Conservation (phyloP, 2,888 invertebrate species). For the Tipula lateralis region DNA sequence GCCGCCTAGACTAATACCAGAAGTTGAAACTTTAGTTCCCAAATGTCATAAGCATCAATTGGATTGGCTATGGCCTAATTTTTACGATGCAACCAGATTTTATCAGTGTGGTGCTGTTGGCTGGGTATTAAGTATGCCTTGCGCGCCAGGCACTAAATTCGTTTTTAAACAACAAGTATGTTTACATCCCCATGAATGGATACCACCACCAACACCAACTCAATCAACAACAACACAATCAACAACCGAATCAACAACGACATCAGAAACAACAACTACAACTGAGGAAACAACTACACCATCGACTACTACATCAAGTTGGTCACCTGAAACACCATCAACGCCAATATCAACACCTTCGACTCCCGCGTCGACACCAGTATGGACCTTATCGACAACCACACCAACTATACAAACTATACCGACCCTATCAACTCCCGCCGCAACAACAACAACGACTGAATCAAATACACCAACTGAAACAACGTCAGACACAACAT, state of each 20-base stretch:
- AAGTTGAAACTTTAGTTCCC: neutral
- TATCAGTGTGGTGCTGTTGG: neutral
- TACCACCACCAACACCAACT: constrained; percentile 20
- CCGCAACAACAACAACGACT: neutral
- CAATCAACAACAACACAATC: constrained; percentile 32
- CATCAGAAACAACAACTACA: neutral
- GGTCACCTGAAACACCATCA: neutral
- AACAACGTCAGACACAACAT: neutral
- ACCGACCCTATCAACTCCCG: too few species aligned
- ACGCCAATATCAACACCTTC: neutral
- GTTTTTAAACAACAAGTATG: neutral
- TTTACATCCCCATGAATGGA: neutral
- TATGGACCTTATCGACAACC: too few species aligned
- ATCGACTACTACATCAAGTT: neutral
- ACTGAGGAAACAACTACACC: neutral
- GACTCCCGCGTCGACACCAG: too few species aligned
- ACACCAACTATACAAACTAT: too few species aligned
- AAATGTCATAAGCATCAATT: neutral
- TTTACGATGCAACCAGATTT: neutral
- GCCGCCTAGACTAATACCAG: neutral
- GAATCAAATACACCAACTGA: neutral
- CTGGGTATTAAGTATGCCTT: neutral
- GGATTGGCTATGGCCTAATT: neutral
- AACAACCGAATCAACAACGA: neutral
- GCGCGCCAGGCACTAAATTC: neutral